Evolutionary conservation across 2,113 vertebrate genomes (phyloP).

Genomic region (Narcine bancroftii): DNA sequence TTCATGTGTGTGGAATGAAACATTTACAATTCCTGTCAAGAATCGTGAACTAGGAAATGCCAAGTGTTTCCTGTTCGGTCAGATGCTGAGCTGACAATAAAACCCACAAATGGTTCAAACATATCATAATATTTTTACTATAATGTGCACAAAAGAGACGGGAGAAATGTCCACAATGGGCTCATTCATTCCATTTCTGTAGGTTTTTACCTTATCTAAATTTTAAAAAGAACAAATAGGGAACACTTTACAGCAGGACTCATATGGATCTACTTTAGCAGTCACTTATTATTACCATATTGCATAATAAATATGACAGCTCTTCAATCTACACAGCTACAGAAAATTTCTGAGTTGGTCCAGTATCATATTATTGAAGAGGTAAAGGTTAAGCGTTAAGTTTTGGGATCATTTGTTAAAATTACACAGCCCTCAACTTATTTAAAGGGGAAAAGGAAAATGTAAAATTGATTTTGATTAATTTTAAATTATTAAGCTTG

Average conservation of each 20-base stretch:
- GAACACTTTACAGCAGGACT: constrained; percentile 10
- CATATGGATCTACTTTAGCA: constrained; percentile 29
- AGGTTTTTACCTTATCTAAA: constrained; percentile 12
- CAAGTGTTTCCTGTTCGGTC: constrained; percentile 23
- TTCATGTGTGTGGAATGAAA: constrained; percentile 31
- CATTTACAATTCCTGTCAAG: constrained; percentile 26
- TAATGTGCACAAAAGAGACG: background rate
- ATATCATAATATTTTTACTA: background rate
- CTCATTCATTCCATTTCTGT: constrained; percentile 27
- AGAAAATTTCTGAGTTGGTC: background rate
- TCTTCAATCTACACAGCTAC: constrained; percentile 17
- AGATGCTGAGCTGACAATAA: constrained; percentile 32
- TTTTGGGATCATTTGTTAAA: constrained; percentile 4
- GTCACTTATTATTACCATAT: constrained; percentile 27
- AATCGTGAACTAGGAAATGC: constrained; percentile 28
- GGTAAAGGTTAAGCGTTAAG: constrained; percentile 14
- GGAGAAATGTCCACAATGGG: background rate
- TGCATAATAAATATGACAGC: constrained; percentile 10
- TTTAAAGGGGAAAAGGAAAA: background rate
- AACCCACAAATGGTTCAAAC: background rate
- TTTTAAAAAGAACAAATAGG: constrained; percentile 10
- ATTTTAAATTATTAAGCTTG: constrained; percentile 10
- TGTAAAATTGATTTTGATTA: constrained; percentile 21
- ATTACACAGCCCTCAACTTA: constrained; percentile 6
- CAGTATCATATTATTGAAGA: constrained; percentile 17